A percentile compares a stretch with the other conserved stretches of the same genome.
phyloP scores from a whole-genome alignment of 2,113 vertebrate genomes.

The Paedocypris sp. region DNA sequence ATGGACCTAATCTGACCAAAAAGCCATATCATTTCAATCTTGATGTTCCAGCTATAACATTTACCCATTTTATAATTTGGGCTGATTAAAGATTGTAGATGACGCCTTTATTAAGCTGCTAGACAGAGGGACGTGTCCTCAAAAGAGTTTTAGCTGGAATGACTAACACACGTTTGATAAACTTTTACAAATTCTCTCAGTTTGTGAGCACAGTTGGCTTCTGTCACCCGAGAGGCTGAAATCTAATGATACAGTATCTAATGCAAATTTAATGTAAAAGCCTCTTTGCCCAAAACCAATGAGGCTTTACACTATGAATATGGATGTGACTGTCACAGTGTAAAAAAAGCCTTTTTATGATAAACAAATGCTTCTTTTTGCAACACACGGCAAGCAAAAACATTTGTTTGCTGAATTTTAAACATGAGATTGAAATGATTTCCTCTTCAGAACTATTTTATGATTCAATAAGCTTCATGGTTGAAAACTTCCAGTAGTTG shows the following conservation, averaged over 20 bases:
- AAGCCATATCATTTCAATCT: too few species aligned
- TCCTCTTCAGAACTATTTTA: neutral
- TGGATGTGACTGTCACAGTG: constrained; percentile 27
- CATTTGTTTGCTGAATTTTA: neutral
- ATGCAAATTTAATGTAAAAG: constrained; percentile 40
- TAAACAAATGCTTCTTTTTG: constrained; percentile 31
- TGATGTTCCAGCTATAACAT: too few species aligned
- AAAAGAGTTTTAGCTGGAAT: neutral
- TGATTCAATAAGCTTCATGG: neutral
- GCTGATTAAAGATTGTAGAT: too few species aligned
- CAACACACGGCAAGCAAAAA: neutral
- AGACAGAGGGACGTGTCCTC: neutral
- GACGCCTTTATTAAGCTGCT: too few species aligned
- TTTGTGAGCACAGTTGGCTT: constrained; percentile 36
- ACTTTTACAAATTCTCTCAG: constrained; percentile 32
- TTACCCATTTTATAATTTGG: too few species aligned
- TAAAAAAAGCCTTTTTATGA: constrained; percentile 17
- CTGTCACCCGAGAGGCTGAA: constrained; percentile 28
- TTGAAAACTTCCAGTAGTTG: too few species aligned
- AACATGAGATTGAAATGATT: neutral
- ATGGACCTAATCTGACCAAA: too few species aligned
- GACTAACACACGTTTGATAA: constrained; percentile 25
- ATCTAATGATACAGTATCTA: constrained; percentile 39
- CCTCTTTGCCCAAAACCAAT: constrained; percentile 33
- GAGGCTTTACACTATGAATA: constrained; percentile 38